Evolutionary conservation across 1,140 invertebrate genomes (phyloP), one percentile per base, ranked within the genome.

Genomic region (Steinernema khuongi): DNA sequence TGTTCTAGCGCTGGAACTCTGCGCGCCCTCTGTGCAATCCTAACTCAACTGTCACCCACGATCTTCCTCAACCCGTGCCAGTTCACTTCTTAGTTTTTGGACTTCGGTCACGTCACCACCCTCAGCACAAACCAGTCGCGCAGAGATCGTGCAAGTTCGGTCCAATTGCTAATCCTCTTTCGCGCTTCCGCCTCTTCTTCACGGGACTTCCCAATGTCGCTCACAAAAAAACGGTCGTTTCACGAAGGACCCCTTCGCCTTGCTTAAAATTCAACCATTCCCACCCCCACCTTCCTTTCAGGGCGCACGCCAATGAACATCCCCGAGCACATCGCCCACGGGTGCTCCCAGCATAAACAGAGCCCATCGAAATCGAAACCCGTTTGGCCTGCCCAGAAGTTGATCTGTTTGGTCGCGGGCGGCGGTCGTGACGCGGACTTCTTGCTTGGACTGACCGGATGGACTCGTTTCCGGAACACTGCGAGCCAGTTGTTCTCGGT

Each of bases 381-480:
- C 50, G 50, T 60, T 60, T 60, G 19, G 50, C 22, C 50, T 14
- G 4, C 11, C 26, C 36, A 41, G 7, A 41, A 26, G 14, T 4
- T 60, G 50, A 60, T 60, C 50, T 60, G 50, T 60, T 60, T 60
- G 50, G 26, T 60, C 50, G 50, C 19, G 36, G 36, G n/a, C 50
- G 50, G 14, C 7, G 19, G 7, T 14, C 50, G 50, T 7, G 50
- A 4, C 4, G 7, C 11, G 50, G 19, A 60, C 14, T 11, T n/a
- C n/a, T 22, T 60, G 50, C 50, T 60, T 14, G 50, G 19, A n/a
- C n/a, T n/a, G n/a, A n/a, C n/a, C n/a, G n/a, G n/a, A n/a, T n/a
- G n/a, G n/a, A n/a, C n/a, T n/a, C n/a, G n/a, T n/a, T n/a, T n/a
- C n/a, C n/a, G n/a, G n/a, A n/a, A n/a, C n/a, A n/a, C n/a, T n/a